phyloP scores from a whole-genome alignment of 2,797 vertebrate species.

The Sibirionetta formosa region DNA sequence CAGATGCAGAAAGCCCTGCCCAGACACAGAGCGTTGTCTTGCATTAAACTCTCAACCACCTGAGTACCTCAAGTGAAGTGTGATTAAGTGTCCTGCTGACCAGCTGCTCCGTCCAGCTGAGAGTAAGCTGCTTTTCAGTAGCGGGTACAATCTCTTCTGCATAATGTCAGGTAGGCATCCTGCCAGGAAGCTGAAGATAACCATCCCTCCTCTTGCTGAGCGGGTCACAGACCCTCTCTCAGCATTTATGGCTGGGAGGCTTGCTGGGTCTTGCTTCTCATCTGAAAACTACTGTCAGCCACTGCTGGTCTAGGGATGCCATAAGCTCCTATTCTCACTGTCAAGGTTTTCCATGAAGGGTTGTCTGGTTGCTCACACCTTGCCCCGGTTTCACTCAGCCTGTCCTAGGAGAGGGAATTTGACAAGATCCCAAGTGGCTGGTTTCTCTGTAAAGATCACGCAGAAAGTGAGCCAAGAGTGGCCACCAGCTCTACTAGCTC shows the following conservation, averaged over 20 bases:
- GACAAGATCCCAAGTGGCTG: background rate
- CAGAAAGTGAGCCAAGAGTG: background rate
- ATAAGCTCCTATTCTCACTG: background rate
- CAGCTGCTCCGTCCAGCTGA: constrained; percentile 21
- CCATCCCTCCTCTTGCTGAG: background rate
- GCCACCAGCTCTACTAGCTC: background rate
- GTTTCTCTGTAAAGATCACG: background rate
- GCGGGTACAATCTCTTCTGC: background rate
- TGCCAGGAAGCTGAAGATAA: background rate
- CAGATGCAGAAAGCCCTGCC: background rate
- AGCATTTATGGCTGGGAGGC: background rate
- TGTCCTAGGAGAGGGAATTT: background rate
- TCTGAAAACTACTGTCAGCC: background rate
- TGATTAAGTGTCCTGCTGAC: constrained; percentile 26
- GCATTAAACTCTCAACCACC: constrained; percentile 18
- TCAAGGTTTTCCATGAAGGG: background rate
- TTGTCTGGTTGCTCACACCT: background rate
- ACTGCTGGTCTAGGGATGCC: background rate
- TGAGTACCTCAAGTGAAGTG: constrained; percentile 31
- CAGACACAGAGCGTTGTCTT: background rate
- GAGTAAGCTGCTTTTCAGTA: constrained; percentile 1
- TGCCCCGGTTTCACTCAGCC: background rate
- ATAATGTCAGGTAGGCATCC: background rate
- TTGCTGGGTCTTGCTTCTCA: background rate
- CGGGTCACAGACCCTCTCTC: background rate